Conservation (phyloP, 2,888 invertebrate species). For the Fissipunctia ypsillon region DNA sequence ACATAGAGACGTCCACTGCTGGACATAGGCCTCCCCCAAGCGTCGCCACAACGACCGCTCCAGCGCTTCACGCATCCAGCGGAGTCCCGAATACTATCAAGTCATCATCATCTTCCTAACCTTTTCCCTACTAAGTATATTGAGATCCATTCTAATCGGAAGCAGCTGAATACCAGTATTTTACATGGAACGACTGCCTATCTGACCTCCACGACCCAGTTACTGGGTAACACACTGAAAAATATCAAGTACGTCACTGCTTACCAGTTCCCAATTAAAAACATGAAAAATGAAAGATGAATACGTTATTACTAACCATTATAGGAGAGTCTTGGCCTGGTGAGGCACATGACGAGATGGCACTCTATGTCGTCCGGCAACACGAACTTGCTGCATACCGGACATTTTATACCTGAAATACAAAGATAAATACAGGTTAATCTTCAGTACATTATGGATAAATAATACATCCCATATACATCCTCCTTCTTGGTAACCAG, state of each 20-base stretch:
- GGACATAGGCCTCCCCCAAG: neutral
- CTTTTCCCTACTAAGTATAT: too few species aligned
- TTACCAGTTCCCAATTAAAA: neutral
- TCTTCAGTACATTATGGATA: slow-evolving; percentile 1
- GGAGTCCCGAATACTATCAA: neutral
- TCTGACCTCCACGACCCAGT: neutral
- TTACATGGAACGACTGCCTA: neutral
- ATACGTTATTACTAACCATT: slow-evolving; percentile 94
- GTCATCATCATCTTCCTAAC: neutral
- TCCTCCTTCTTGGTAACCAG: neutral
- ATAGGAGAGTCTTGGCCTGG: slow-evolving; percentile 99
- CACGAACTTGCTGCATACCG: slow-evolving; percentile 99
- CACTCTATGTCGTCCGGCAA: slow-evolving; percentile 99
- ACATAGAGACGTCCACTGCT: neutral
- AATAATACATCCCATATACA: neutral
- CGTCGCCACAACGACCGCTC: neutral
- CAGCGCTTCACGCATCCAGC: too few species aligned
- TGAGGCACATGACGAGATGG: slow-evolving; percentile 99
- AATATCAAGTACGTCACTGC: neutral
- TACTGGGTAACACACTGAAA: neutral
- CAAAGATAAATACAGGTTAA: slow-evolving; percentile 63
- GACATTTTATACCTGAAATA: slow-evolving; percentile 98
- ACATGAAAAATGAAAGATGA: neutral
- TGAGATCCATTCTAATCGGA: neutral
- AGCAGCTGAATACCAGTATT: neutral